phyloP scores from a whole-genome alignment of 2,113 vertebrate species.

The Setophaga kirtlandii region DNA sequence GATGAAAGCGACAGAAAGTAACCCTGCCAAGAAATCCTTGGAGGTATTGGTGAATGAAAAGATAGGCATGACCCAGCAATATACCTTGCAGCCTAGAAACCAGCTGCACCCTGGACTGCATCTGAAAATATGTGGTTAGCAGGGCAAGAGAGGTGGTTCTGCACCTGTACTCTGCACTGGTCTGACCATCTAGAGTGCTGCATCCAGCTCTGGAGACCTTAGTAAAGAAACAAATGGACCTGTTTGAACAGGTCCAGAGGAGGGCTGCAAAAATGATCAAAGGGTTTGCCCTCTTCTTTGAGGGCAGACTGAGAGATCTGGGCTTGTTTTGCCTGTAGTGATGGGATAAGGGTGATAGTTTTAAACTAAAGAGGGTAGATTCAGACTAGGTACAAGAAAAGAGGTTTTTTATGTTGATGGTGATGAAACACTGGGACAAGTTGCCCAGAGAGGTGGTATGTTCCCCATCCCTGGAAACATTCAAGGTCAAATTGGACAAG shows the following conservation, averaged over 20 bases:
- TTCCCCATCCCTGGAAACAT: not conserved
- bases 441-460: not conserved
- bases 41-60: not conserved
- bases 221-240: not conserved
- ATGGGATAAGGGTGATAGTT: not conserved
- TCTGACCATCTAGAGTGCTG: not conserved
- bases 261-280: not conserved
- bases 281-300: not conserved
- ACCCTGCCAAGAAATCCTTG: not conserved
- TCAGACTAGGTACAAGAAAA: not conserved
- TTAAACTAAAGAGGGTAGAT: not conserved
- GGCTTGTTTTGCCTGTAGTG: not conserved
- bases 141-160: not conserved
- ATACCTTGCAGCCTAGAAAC: not conserved
- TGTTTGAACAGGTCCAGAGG: not conserved
- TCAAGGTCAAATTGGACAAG: not conserved
- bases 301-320: not conserved
- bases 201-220: not conserved
- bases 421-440: not conserved
- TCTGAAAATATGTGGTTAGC: not conserved
- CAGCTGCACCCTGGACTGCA: not conserved
- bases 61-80: not conserved
- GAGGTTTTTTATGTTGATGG: accelerated
- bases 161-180: not conserved
- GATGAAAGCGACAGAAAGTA: not conserved